These are phyloP conservation scores for Mylabris sibirica DNA, from an alignment of 2,888 invertebrate genomes.

Conservation along the genomic window DNA sequence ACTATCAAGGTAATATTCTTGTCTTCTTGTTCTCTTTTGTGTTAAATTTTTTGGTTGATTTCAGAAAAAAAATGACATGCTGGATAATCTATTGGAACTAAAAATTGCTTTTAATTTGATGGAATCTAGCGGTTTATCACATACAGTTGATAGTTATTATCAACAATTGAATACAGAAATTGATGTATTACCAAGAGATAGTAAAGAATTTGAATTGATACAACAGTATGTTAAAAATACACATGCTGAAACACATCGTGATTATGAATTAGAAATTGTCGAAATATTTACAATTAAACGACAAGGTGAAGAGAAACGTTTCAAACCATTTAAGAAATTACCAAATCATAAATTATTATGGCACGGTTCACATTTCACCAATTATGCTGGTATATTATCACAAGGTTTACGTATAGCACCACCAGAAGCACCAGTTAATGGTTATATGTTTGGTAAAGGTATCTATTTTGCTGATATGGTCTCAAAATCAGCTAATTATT, in stretches of 20 bases:
- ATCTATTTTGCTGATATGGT: constrained; percentile 99
- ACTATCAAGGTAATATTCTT: constrained; percentile 70
- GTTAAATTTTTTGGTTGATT: constrained; percentile 37
- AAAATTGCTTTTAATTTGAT: constrained; percentile 93
- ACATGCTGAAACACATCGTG: constrained; percentile 87
- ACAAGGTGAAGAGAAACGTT: constrained; percentile 79
- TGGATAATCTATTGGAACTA: constrained; percentile 92
- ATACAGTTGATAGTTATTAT: constrained; percentile 80
- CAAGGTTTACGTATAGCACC: constrained; percentile 95
- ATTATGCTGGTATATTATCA: constrained; percentile 94
- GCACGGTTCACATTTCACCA: constrained; percentile 96
- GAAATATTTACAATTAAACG: constrained; percentile 78
- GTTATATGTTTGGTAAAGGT: constrained; percentile 99
- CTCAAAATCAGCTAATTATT: constrained; percentile 97
- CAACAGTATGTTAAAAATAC: constrained; percentile 86
- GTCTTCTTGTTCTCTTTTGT: background rate
- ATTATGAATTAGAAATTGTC: constrained; percentile 74
- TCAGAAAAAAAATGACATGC: constrained; percentile 81
- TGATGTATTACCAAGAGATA: constrained; percentile 69
- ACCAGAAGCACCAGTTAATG: constrained; percentile 94
- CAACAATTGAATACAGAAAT: constrained; percentile 85
- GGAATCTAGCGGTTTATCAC: constrained; percentile 63
- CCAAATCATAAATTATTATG: constrained; percentile 88
- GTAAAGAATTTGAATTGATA: constrained; percentile 79
- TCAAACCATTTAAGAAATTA: constrained; percentile 85